Conservation (phyloP, 2,888 invertebrate genomes). For the Trissolcus brochymenae region DNA sequence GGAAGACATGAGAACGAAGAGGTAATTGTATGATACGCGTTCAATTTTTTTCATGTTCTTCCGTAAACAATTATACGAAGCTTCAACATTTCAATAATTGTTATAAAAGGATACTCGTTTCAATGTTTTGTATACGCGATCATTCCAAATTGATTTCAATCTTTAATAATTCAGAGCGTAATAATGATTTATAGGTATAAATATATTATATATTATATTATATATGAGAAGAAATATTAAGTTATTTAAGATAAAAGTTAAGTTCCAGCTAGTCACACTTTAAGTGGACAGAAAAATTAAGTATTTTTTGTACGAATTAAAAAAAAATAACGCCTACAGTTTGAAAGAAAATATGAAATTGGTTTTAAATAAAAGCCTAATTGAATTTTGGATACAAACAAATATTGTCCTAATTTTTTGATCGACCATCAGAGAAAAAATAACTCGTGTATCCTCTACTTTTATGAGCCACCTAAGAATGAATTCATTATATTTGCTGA, state of each 20-base stretch:
- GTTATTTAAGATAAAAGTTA: constrained; percentile 67
- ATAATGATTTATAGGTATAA: constrained; percentile 11
- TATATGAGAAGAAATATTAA: constrained; percentile 63
- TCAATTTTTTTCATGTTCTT: constrained; percentile 37
- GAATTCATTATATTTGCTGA: background rate
- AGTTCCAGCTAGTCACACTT: constrained; percentile 72
- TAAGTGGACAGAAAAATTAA: constrained; percentile 60
- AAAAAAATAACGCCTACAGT: background rate
- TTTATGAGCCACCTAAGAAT: background rate
- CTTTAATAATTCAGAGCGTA: constrained; percentile 6
- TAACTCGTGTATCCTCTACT: too few relatives aligned
- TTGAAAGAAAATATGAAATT: background rate
- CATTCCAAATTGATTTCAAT: constrained; percentile 45
- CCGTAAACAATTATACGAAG: constrained; percentile 12
- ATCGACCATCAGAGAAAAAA: too few relatives aligned
- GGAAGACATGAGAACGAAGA: constrained; percentile 3
- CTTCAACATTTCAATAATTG: constrained; percentile 9
- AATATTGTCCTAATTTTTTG: background rate
- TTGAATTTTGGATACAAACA: background rate
- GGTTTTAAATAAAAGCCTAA: background rate
- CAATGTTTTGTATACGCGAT: constrained; percentile 37
- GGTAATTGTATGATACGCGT: background rate
- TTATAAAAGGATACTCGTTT: constrained; percentile 42
- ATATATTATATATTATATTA: constrained; percentile 42
- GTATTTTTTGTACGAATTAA: background rate